A percentile compares a stretch with the other conserved stretches of the same genome.
These are phyloP conservation scores for Cyphomyrus discorhynchus DNA, from an alignment of 2,113 vertebrate genomes.

Conservation along the genomic window DNA sequence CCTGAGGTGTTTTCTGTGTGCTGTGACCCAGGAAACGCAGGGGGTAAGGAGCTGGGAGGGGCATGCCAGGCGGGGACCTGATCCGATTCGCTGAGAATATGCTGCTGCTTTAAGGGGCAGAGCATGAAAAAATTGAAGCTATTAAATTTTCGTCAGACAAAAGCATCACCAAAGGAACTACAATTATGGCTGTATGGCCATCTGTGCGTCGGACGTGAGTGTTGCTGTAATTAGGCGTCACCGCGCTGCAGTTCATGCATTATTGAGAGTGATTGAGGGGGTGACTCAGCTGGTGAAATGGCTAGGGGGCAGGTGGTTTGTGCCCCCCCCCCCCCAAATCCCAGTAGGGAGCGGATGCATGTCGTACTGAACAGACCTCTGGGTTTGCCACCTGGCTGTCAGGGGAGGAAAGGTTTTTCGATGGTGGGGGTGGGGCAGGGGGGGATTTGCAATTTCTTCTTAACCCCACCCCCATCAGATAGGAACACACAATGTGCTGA, in stretches of 20 bases:
- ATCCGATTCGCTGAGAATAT: background rate
- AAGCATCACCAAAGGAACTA: background rate
- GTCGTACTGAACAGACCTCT: background rate
- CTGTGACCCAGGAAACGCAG: background rate
- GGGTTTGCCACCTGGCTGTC: background rate
- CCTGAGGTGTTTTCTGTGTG: background rate
- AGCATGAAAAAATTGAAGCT: background rate
- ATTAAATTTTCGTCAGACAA: background rate
- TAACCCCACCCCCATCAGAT: background rate
- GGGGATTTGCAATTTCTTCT: background rate
- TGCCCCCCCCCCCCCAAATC: background rate
- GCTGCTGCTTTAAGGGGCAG: background rate
- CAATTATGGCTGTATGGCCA: background rate
- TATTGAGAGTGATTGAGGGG: background rate
- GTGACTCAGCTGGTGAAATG: conserved; percentile 18
- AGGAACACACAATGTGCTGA: background rate
- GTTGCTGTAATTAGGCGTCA: rapidly evolving
- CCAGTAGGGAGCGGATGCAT: background rate
- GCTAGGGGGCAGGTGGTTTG: conserved; percentile 8
- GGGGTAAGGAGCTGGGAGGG: background rate
- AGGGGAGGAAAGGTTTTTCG: background rate
- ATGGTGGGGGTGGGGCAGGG: background rate
- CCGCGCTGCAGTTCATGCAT: rapidly evolving
- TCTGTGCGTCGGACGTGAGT: background rate
- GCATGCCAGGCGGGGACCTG: background rate